Percentiles rank a stretch among this genome's conserved stretches.
These are phyloP conservation scores for Himalopsyche phryganea DNA, from an alignment of 1,140 invertebrate species.

Conservation along the genomic window DNA sequence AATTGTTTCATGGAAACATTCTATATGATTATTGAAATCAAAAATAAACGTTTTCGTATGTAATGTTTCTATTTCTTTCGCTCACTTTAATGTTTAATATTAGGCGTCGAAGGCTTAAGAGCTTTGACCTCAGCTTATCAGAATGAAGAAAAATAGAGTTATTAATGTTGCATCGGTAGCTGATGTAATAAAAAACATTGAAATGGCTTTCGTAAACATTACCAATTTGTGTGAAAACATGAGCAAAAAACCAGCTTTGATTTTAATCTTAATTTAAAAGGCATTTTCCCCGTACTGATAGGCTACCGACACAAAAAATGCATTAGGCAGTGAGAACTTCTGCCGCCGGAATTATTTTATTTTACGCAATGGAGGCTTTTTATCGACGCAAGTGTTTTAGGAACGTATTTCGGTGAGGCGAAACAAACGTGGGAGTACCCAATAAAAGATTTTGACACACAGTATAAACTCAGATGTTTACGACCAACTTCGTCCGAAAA, in stretches of 20 bases:
- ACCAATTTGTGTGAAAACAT: neutral
- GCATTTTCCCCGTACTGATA: neutral
- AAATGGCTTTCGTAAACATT: neutral
- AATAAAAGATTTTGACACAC: conserved; percentile 6
- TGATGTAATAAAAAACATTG: neutral
- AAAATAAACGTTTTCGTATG: too few relatives aligned
- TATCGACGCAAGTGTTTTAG: neutral
- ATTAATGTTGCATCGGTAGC: neutral
- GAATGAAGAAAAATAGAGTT: too few relatives aligned
- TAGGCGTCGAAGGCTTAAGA: too few relatives aligned
- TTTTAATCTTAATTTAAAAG: neutral
- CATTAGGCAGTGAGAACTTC: neutral
- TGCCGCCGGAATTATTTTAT: neutral
- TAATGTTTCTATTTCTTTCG: too few relatives aligned
- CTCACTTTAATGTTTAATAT: too few relatives aligned
- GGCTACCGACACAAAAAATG: neutral
- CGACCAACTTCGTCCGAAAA: conserved; percentile 3
- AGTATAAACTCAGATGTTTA: neutral
- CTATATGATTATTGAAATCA: too few relatives aligned
- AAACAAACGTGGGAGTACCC: neutral
- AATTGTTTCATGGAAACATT: too few relatives aligned
- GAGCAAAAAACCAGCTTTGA: neutral
- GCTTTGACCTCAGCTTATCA: too few relatives aligned
- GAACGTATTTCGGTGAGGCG: neutral
- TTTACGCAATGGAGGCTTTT: too few relatives aligned